phyloP scores from a whole-genome alignment of 2,113 vertebrate genomes.

The Xenopus tropicalis region UCB_Xtro_10.0 CM004447.2:34037001-34037500 shows the following conservation, averaged over 20 bases:
- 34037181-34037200: neutral
- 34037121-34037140: neutral
- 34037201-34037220: too few species aligned
- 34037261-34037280: too few species aligned
- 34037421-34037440: conserved; percentile 17
- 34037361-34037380: too few species aligned
- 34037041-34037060: neutral
- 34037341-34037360: too few species aligned
- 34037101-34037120: neutral
- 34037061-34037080: neutral
- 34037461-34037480: conserved; percentile 34
- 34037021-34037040: neutral
- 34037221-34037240: too few species aligned
- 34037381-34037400: too few species aligned
- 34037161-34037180: neutral
- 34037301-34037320: too few species aligned
- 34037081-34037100: neutral
- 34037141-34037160: neutral
- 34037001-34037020: neutral
- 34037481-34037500: conserved; percentile 20
- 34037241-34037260: too few species aligned
- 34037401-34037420: too few species aligned
- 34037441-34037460: conserved; percentile 32
- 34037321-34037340: too few species aligned
- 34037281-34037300: too few species aligned